These are phyloP conservation scores for Nothobranchius furzeri DNA, from an alignment of 2,113 vertebrate species.

Conservation along the genomic window DNA sequence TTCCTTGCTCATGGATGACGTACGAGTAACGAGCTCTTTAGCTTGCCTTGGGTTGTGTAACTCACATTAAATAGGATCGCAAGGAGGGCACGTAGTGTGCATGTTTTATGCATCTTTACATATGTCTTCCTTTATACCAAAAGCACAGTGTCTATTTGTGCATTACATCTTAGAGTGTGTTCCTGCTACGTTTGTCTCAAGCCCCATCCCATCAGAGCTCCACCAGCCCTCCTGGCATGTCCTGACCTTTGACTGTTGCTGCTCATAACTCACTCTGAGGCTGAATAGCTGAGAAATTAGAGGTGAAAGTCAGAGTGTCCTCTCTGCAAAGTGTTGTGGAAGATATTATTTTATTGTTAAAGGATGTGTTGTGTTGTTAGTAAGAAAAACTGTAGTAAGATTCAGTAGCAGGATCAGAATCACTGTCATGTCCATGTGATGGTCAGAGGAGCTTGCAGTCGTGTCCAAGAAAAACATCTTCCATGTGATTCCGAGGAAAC, in stretches of 20 bases:
- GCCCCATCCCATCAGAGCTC: conserved; percentile 5
- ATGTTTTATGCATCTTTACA: neutral
- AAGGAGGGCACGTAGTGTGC: neutral
- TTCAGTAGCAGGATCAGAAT: conserved; percentile 7
- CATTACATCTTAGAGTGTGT: neutral
- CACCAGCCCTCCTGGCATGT: conserved; percentile 27
- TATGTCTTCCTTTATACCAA: fast-evolving
- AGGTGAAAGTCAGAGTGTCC: conserved; percentile 3
- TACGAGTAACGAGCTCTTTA: conserved; percentile 24
- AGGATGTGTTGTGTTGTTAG: conserved; percentile 18
- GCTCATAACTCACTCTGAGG: conserved; percentile 22
- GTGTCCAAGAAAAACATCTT: conserved; percentile 10
- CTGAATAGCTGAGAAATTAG: conserved; percentile 21
- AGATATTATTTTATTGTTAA: neutral
- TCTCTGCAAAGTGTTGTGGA: neutral
- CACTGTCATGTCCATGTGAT: conserved; percentile 50
- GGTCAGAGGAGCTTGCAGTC: conserved; percentile 20
- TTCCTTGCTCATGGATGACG: conserved; percentile 40
- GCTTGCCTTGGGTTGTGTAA: conserved; percentile 49
- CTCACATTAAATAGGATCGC: conserved; percentile 14
- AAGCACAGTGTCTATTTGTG: neutral
- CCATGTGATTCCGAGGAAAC: conserved; percentile 35
- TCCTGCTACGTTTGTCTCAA: conserved; percentile 5
- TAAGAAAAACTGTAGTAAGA: conserved; percentile 22
- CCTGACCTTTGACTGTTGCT: conserved; percentile 60